Evolutionary conservation across 53 echinoderm and acorn worm species (phyloP).

Genomic region (Zoroaster sp.): DNA sequence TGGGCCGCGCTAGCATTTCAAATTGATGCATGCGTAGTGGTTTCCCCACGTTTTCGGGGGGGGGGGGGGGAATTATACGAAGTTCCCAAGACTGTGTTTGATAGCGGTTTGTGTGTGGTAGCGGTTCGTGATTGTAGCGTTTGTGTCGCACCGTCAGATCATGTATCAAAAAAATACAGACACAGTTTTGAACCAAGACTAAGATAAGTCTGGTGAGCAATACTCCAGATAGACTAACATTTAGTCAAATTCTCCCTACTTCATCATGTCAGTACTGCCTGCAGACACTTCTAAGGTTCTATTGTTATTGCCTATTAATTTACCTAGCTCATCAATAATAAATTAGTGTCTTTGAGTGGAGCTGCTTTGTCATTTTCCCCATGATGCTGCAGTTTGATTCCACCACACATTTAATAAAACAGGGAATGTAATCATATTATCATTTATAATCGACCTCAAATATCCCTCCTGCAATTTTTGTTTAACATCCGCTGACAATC

Average conservation of each 20-base stretch:
- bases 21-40: too few species aligned
- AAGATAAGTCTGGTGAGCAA: background rate
- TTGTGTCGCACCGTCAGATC: too few species aligned
- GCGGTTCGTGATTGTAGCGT: too few species aligned
- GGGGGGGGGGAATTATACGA: too few species aligned
- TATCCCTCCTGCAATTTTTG: background rate
- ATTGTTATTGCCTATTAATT: background rate
- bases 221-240: background rate
- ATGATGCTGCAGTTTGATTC: background rate
- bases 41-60: too few species aligned
- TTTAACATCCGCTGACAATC: background rate
- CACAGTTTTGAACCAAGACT: too few species aligned
- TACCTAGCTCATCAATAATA: constrained; percentile 13
- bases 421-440: too few species aligned
- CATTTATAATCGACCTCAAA: background rate
- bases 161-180: too few species aligned
- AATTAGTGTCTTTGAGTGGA: background rate
- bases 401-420: too few species aligned
- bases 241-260: constrained; percentile 60
- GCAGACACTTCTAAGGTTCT: background rate
- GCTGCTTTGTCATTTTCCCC: background rate
- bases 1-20: too few species aligned
- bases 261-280: background rate
- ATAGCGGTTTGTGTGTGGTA: too few species aligned
- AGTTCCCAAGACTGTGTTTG: too few species aligned